phyloP scores from a whole-genome alignment of 2,888 invertebrate species.

The Odontocerum albicorne region DNA sequence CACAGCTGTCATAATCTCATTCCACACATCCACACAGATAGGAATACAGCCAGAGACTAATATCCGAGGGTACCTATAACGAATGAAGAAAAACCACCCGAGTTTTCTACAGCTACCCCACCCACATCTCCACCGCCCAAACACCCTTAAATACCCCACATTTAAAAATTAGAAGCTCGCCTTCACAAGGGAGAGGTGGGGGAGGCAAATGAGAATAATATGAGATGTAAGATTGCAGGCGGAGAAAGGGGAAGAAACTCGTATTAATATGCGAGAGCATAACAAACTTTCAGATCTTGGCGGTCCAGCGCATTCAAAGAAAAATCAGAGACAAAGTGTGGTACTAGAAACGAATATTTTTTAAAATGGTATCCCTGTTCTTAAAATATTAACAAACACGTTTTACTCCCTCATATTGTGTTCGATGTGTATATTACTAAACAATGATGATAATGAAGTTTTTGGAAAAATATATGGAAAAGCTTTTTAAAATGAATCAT shows the following conservation, averaged over 20 bases:
- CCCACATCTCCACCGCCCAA: too few relatives aligned
- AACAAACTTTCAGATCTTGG: slow-evolving; percentile 4
- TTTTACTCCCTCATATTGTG: too few relatives aligned
- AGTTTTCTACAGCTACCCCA: slow-evolving; percentile 10
- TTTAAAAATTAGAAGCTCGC: slow-evolving; percentile 31
- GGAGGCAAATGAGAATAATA: slow-evolving; percentile 25
- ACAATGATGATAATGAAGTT: too few relatives aligned
- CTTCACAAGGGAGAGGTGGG: slow-evolving; percentile 2
- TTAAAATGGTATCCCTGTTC: too few relatives aligned
- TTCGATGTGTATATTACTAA: too few relatives aligned
- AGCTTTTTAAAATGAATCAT: too few relatives aligned
- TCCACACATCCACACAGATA: slow-evolving; percentile 2
- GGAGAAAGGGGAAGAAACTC: slow-evolving; percentile 18
- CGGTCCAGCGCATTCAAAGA: background rate
- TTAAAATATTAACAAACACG: too few relatives aligned
- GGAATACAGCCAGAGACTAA: slow-evolving; percentile 16
- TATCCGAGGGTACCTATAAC: slow-evolving; percentile 18
- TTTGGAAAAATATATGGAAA: too few relatives aligned
- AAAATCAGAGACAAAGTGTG: background rate
- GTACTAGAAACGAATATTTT: too few relatives aligned
- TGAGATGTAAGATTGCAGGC: slow-evolving; percentile 21
- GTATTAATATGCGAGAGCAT: slow-evolving; percentile 20
- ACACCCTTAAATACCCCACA: slow-evolving; percentile 20
- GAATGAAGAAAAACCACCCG: slow-evolving; percentile 27
- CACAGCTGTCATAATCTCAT: background rate